Base-by-base conservation (phyloP, 2,113 vertebrate species). In the Cisticola juncidis region DNA sequence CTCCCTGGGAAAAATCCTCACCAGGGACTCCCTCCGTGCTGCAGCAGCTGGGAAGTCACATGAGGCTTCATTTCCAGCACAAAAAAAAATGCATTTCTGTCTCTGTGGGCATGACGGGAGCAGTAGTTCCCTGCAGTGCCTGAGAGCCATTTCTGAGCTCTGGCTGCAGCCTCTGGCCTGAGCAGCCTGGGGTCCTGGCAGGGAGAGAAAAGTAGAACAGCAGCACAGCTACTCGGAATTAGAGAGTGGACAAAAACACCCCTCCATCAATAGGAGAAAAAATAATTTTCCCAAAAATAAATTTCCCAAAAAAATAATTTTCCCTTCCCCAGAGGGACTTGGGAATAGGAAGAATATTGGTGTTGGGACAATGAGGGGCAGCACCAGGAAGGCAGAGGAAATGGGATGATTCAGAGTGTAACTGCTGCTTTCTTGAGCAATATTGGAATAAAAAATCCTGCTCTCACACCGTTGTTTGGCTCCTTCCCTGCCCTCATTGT, bases 1-100 rank as follows among this genome's bases (percentile, higher is more conserved):
- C 14, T 56, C 74, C 68, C 73, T 5, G 19, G 62, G 64, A 17
- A 54, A 77, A 51, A 53, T 24, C 5, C 68, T 83, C 77, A 35
- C 56, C 26, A 62, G 44, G 44, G 66, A 77, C 77, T 80, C 91
- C 36, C 73, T 80, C 33, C 9, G 11, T 53, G 79, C 72, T 88
- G 82, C 87, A 82, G 91, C 80, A 45, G 85, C 92, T 82, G 53
- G 90, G 83, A 95, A 97, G 65, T 88, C 87, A 82, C 64, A 25
- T 56, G 74, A 69, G 79, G 31, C 42, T 65, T 38, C 66, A 36
- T 88, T 87, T 83, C 83, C 94, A 89, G 73, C 0, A 51, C n/a
- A 69, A 69, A 36, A 29, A 17, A 38, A 72, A 47, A 76, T 11
- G 65, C 58, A 56, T 86, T 47, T 81, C 44, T 26, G 5, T 18